Evolutionary conservation across 2,888 invertebrate genomes (phyloP), one percentile per base, ranked within the genome.

Genomic region (Drosophila hawaiiensis): DNA sequence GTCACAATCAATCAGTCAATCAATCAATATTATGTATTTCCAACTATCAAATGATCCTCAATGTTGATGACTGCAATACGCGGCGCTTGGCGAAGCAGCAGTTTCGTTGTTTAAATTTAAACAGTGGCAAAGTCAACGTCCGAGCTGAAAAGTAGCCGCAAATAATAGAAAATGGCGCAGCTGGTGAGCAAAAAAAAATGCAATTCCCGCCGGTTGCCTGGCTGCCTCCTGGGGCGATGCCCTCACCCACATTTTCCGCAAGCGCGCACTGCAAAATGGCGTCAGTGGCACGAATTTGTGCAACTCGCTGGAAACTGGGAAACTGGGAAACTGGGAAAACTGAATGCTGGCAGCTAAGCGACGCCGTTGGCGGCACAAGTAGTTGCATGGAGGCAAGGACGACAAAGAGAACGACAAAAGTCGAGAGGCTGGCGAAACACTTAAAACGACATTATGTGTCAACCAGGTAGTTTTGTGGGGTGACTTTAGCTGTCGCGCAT

Each of bases 171-270:
- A 74, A 72, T 74, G 76, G 69, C 75, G 65, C 61, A 78, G 81
- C 64, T 73, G 73, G 58, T 53, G 63, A 58, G 69, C 63, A 70
- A 71, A 79, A 25, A 22, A 22, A 37, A 19, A n/a, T n/a, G 2
- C 6, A 35, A 25, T 62, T 52, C 72, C 72, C 63, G 55, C 19
- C 25, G 43, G 60, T 68, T 63, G 58, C n/a, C 22, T 49, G 55
- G n/a, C 7, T 47, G 61, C 64, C 68, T 54, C 64, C 66, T 60
- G 55, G 65, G 39, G 75, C 73, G 81, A 79, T 85, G 86, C 87
- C 90, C 90, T 90, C 90, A 88, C 87, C 87, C 83, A 88, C 83
- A 87, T 87, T 89, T 80, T 73, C 73, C 63, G 76, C 80, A 68
- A 28, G 62, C 68, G 78, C 65, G 71, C 65, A 78, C 63, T 72